Conservation (phyloP, 30 jellyfish, hydroid and myxozoan species). For the Hydractinia symbiolongicarpus region DNA sequence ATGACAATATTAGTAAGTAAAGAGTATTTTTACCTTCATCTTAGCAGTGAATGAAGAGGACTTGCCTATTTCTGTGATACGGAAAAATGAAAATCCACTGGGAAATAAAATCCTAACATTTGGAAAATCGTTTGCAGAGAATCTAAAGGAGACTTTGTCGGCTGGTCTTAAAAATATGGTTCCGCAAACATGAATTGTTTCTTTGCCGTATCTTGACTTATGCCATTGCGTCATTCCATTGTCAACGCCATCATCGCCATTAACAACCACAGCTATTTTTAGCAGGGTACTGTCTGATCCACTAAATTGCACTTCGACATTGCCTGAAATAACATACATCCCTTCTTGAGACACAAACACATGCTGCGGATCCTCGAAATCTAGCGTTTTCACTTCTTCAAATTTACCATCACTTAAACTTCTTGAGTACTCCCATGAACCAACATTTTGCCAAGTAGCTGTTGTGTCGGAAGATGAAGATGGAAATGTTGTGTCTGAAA, state of each 20-base stretch:
- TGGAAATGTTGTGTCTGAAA: not conserved
- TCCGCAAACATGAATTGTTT: constrained; percentile 65
- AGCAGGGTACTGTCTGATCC: not conserved
- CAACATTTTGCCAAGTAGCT: constrained; percentile 27
- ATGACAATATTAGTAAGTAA: too few relatives aligned
- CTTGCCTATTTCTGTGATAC: constrained; percentile 7
- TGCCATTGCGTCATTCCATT: constrained; percentile 59
- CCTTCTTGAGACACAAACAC: constrained; percentile 40
- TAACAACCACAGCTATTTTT: constrained; percentile 8
- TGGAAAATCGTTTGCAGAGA: constrained; percentile 35
- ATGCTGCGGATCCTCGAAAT: constrained; percentile 9
- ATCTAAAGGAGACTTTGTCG: constrained; percentile 38
- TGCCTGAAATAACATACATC: constrained; percentile 65
- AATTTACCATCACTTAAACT: not conserved
- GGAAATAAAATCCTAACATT: not conserved
- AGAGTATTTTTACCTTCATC: constrained; percentile 12
- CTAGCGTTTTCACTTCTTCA: not conserved
- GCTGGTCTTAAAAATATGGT: constrained; percentile 50
- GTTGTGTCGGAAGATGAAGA: not conserved
- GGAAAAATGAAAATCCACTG: constrained; percentile 33
- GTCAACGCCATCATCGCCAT: constrained; percentile 21
- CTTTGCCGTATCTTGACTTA: constrained; percentile 27
- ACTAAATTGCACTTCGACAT: constrained; percentile 33
- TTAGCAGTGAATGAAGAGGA: constrained; percentile 21
- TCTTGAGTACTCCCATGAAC: constrained; percentile 16